Base-by-base conservation (phyloP, 1,140 invertebrate genomes). In the Brachionus paranguensis region DNA sequence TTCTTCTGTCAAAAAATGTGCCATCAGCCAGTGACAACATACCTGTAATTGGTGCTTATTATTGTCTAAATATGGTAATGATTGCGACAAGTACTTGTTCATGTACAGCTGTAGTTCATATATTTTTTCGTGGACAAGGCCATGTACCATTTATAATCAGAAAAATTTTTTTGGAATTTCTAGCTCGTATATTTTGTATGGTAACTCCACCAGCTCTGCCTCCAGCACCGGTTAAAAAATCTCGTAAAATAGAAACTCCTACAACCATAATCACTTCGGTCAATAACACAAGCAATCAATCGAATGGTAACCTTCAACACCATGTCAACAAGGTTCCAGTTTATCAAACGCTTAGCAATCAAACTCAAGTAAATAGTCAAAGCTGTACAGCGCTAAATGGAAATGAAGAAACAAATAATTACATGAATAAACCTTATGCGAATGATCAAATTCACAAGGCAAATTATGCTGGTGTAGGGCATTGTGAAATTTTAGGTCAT, bases 1-100 rank as follows among this genome's bases (percentile, higher is more conserved):
- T 89, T 20, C 85, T 89, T 29, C 79, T 89, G 60, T 87, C 88
- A 8, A 88, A 89, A 79, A 88, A 87, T 6, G 90, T 89, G 8
- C 89, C 89, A 6, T 88, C 88, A 11, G 89, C 88, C 7, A 87
- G 89, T 10, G 87, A 87, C 29, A 87, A 87, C 11, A 89, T 90
- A 45, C 89, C 89, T 10, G 86, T 89, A 8, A 89, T 90, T 72
- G 89, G 89, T 89, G 89, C 88, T 41, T 90, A 90, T 85, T 90
- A 89, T 85, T 90, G 89, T 84, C 83, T 89, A 64, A 90, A 89
- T 83, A 90, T 90, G 89, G 87, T 89, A 5, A 85, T 90, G 85
- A 90, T 90, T 47, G 89, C 89, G 1, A 85, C 89, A 85, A 90
- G 89, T 12, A 89, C 89, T 11, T 88, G 89, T 45, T 83, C 89